phyloP scores from a whole-genome alignment of 2,888 invertebrate genomes.

The Plusia festucae region DNA sequence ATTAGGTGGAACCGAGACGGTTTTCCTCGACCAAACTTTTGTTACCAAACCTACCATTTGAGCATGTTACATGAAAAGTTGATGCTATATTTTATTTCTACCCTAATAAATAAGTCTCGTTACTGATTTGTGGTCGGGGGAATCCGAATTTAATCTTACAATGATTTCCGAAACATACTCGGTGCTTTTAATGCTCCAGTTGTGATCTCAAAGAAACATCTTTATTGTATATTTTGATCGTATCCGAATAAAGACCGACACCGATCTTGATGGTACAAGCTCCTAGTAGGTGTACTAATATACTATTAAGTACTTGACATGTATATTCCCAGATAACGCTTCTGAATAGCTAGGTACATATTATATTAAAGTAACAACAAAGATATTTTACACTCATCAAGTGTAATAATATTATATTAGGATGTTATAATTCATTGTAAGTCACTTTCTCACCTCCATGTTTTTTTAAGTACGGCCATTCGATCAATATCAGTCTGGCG shows the following conservation, averaged over 20 bases:
- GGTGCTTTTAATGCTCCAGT: constrained; percentile 30
- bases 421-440: constrained; percentile 7
- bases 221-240: no score
- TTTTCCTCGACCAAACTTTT: constrained; percentile 47
- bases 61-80: constrained; percentile 59
- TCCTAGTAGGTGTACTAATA: no score
- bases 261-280: no score
- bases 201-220: constrained; percentile 29
- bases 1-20: constrained; percentile 42
- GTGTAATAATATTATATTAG: background rate
- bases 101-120: constrained; percentile 60
- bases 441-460: constrained; percentile 16
- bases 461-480: constrained; percentile 26
- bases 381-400: background rate
- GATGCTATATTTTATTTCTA: constrained; percentile 60
- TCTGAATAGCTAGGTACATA: background rate
- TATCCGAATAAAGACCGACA: constrained; percentile 9
- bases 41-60: constrained; percentile 53
- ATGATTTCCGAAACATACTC: constrained; percentile 53
- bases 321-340: constrained; percentile 1
- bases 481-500: constrained; percentile 38
- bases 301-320: no score
- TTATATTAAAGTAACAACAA: background rate
- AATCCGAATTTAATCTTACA: constrained; percentile 55
- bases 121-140: constrained; percentile 57